These are phyloP conservation scores for Aphidius ervi DNA, from an alignment of 1,140 invertebrate genomes.

Conservation along the genomic window DNA sequence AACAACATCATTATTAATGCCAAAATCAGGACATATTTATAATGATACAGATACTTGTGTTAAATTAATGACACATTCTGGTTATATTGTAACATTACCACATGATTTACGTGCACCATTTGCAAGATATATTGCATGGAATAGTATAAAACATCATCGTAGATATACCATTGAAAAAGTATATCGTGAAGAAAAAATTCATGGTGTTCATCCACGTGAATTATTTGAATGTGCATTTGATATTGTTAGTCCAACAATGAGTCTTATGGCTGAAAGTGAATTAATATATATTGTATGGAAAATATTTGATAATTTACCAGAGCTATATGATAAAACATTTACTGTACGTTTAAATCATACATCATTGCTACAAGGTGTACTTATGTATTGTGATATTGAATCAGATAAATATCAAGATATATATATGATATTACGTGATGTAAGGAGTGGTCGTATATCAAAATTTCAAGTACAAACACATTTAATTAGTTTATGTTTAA, in stretches of 20 bases:
- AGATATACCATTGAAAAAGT: constrained; percentile 84
- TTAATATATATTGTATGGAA: constrained; percentile 74
- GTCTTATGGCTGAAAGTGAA: constrained; percentile 80
- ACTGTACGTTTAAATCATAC: constrained; percentile 80
- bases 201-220: constrained; percentile 83
- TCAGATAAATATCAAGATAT: constrained; percentile 66
- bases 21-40: constrained; percentile 58
- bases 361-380: constrained; percentile 69
- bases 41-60: constrained; percentile 62
- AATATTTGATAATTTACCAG: constrained; percentile 69
- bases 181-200: constrained; percentile 73
- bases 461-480: constrained; percentile 71
- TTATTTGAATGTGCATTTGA: constrained; percentile 91
- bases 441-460: constrained; percentile 61
- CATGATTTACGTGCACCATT: constrained; percentile 74
- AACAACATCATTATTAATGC: constrained; percentile 72
- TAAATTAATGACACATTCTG: constrained; percentile 79
- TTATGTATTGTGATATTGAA: constrained; percentile 78
- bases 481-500: constrained; percentile 65
- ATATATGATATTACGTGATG: constrained; percentile 60
- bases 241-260: constrained; percentile 72
- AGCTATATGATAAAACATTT: constrained; percentile 64
- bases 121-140: constrained; percentile 79
- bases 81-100: constrained; percentile 74
- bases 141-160: constrained; percentile 72